These are phyloP conservation scores for Spinus pinus DNA, from an alignment of 2,797 vertebrate genomes.

Conservation along the genomic window DNA sequence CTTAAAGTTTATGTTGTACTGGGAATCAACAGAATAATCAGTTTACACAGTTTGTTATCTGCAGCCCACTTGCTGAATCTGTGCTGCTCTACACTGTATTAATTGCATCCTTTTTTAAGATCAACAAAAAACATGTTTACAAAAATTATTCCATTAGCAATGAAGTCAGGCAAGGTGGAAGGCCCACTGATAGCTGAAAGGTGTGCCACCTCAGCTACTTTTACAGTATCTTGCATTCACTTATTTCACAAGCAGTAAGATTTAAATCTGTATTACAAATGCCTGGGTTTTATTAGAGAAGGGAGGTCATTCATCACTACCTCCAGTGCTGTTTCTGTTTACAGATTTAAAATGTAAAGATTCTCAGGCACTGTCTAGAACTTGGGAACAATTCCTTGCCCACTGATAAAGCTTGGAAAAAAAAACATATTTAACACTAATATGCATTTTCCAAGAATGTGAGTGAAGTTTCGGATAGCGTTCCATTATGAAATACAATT, in stretches of 20 bases:
- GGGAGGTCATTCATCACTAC: neutral
- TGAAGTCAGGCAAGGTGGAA: neutral
- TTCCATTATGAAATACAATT: neutral
- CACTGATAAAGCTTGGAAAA: neutral
- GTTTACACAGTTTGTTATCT: neutral
- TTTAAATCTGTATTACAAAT: neutral
- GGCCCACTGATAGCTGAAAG: neutral
- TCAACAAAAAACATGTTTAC: neutral
- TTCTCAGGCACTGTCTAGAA: neutral
- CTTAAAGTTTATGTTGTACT: neutral
- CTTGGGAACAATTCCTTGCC: neutral
- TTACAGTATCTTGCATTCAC: neutral
- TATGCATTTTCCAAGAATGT: neutral
- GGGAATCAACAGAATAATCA: constrained; percentile 18
- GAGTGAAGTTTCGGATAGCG: neutral
- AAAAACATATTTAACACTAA: neutral
- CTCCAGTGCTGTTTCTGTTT: neutral
- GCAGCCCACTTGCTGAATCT: neutral
- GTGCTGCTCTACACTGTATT: neutral
- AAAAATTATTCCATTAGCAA: neutral
- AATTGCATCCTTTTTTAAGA: neutral
- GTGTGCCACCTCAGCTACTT: neutral
- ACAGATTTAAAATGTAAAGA: neutral
- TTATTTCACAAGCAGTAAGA: neutral
- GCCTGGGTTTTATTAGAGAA: neutral